A percentile compares a stretch with the other conserved stretches of the same genome.
Evolutionary conservation across 2,113 vertebrate genomes (phyloP).

Genomic region (Xyliphius kryptos): DNA sequence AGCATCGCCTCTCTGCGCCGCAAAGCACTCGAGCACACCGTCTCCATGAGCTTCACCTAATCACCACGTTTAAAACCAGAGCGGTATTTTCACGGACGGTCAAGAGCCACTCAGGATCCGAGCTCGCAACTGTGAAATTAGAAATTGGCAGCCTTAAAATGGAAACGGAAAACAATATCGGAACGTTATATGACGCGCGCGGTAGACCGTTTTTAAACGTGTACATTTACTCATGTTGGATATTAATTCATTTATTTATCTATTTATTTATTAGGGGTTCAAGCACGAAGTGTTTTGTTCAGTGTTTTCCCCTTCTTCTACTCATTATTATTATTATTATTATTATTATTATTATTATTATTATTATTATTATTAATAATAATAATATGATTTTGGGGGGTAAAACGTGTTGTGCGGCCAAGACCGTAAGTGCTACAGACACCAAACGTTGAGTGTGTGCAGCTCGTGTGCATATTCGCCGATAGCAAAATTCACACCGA

Average conservation of each 20-base stretch:
- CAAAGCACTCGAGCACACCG: slow-evolving; percentile 98
- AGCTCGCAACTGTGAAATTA: slow-evolving; percentile 34
- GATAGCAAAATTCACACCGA: too few relatives aligned
- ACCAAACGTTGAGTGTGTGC: too few relatives aligned
- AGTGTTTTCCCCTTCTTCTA: too few relatives aligned
- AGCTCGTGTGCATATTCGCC: too few relatives aligned
- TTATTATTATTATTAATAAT: too few relatives aligned
- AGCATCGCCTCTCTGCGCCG: slow-evolving; percentile 96
- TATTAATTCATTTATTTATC: slow-evolving; percentile 23
- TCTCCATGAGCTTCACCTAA: slow-evolving; percentile 99
- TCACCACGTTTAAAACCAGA: slow-evolving; percentile 34
- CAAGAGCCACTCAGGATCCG: slow-evolving; percentile 35
- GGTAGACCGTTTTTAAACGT: not conserved
- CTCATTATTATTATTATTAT: too few relatives aligned
- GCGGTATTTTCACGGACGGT: slow-evolving; percentile 29
- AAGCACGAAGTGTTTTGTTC: too few relatives aligned
- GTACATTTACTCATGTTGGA: too few relatives aligned
- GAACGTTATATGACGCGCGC: slow-evolving; percentile 8
- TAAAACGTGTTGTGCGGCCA: too few relatives aligned
- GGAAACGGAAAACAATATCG: slow-evolving; percentile 6
- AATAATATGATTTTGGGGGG: too few relatives aligned
- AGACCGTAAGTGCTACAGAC: too few relatives aligned
- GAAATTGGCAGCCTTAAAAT: slow-evolving; percentile 39
- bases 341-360: too few relatives aligned
- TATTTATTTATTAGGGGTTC: slow-evolving; percentile 34